Evolutionary conservation across 2,797 vertebrate species (phyloP).

Genomic region (Gymnoscopelus braueri): DNA sequence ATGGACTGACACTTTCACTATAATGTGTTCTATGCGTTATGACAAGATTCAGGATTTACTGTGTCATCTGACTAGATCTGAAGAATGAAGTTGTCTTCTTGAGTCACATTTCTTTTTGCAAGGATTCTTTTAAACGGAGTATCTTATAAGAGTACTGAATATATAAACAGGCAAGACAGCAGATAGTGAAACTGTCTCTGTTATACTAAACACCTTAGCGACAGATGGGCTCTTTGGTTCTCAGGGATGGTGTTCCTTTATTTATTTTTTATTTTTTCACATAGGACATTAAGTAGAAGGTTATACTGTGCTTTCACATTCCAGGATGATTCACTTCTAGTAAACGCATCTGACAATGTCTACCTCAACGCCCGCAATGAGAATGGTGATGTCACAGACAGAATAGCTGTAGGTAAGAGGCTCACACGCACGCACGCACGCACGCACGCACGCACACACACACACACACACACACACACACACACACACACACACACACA

Average conservation of each 20-base stretch:
- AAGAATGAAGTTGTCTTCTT: constrained; percentile 13
- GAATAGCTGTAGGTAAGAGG: constrained; percentile 91
- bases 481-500: not conserved
- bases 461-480: no score
- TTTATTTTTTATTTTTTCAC: not conserved
- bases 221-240: not conserved
- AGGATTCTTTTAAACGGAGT: not conserved
- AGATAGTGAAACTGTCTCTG: no score
- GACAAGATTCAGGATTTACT: constrained; percentile 41
- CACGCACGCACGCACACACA: not conserved
- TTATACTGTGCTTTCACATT: constrained; percentile 4
- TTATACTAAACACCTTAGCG: no score
- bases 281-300: not conserved
- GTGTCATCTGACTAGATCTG: constrained; percentile 1
- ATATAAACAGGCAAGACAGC: not conserved
- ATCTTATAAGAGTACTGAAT: not conserved
- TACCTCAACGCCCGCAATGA: constrained; percentile 89
- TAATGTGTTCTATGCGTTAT: constrained; percentile 41
- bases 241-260: not conserved
- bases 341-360: constrained; percentile 90
- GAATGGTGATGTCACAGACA: constrained; percentile 89
- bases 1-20: constrained; percentile 42
- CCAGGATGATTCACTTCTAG: constrained; percentile 90
- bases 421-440: constrained; percentile 4
- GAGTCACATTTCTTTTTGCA: constrained; percentile 22